These are phyloP conservation scores for Hemitrygon akajei DNA, from an alignment of 2,797 vertebrate genomes.

Conservation along the genomic window DNA sequence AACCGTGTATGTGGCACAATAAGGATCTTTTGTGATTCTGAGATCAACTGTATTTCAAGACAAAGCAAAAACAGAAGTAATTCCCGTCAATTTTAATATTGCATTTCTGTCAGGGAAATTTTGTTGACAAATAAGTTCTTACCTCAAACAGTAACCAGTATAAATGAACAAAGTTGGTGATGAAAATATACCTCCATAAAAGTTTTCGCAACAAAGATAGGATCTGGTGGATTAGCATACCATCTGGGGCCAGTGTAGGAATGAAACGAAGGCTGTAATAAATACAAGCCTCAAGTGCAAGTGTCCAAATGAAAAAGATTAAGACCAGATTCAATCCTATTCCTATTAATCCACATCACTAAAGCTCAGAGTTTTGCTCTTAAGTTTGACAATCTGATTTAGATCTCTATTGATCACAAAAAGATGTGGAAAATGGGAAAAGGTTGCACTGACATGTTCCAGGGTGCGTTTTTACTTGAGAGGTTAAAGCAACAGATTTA, in stretches of 20 bases:
- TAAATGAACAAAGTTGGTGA: background rate
- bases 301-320: slow-evolving; percentile 1
- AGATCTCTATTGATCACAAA: background rate
- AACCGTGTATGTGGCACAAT: background rate
- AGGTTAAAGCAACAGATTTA: background rate
- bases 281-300: slow-evolving; percentile 13
- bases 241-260: background rate
- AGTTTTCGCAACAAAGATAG: background rate
- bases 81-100: slow-evolving; percentile 16
- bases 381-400: background rate
- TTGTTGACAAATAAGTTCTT: background rate
- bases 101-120: background rate
- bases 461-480: background rate
- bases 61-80: slow-evolving; percentile 15
- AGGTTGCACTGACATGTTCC: background rate
- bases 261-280: background rate
- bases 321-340: background rate
- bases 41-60: slow-evolving; percentile 4
- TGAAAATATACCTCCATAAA: background rate
- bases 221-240: background rate
- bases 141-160: background rate
- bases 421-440: background rate
- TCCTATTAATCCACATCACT: slow-evolving; percentile 15
- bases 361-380: background rate
- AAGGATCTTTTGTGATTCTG: slow-evolving; percentile 16